Evolutionary conservation across 2,797 vertebrate species (phyloP), one percentile per base, ranked within the genome.

Genomic region (Carduelis carduelis): DNA sequence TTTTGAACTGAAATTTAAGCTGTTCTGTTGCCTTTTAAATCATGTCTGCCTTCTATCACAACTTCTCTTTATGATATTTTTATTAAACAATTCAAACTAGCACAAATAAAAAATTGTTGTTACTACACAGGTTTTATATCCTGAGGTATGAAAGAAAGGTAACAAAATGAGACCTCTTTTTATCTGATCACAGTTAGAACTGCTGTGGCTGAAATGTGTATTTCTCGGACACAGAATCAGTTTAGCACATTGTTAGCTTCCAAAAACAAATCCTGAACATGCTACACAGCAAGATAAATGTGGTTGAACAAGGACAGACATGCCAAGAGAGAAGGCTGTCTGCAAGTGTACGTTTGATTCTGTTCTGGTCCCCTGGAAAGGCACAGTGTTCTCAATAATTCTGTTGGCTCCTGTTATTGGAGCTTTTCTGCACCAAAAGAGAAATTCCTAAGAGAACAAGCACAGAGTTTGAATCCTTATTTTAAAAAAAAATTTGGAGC

Each of bases 1-100:
- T 90, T 90, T 34, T 46, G 28, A 81, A 91, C 69, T 89, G 78
- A 83, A 90, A 96, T 79, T 66, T 53, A 79, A 91, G 43, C 47
- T 82, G 66, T 39, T 79, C 85, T 59, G 24, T 76, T 92, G 34
- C 24, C 50, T 79, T 76, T 91, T 82, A 53, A 90, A 72, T 70
- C 46, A 41, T 5, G 3, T 41, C 66, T 93, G 59, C 27, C 59
- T 88, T 72, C 69, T 68, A 34, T 59, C 46, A 65, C 53, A 81
- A 85, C 7, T 49, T 80, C 63, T 65, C 57, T 43, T 35, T 17
- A 47, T 9, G 3, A 16, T 66, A 77, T 37, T 84, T 93, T 85
- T 61, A 64, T 57, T 78, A 41, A 88, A 80, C 21, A 57, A 69
- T 61, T 83, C 43, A 66, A 69, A 56, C 7, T 50, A 81, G 46